Base-by-base conservation (phyloP, 2,113 vertebrate genomes). In the Nanorana parkeri region DNA sequence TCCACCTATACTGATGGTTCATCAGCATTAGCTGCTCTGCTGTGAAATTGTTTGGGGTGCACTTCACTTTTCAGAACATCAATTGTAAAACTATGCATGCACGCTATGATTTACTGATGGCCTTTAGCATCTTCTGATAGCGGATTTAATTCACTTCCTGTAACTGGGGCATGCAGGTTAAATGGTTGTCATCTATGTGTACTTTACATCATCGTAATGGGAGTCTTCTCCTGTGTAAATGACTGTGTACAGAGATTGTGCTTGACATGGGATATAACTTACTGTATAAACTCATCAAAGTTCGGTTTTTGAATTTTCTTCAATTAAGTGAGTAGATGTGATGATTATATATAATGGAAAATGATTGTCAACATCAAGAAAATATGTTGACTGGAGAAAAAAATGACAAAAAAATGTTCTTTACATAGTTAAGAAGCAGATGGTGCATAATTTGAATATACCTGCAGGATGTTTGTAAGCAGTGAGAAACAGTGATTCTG, bases 151-250 rank as follows among this genome's bases (percentile, higher is more conserved):
- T 61, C 28, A 75, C 36, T 75, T 75, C 72, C 72, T 75, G 72
- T 75, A 75, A 61, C 56, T 23, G 58, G 72, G 29, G 55, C 55
- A 75, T 15, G n/a, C 23, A 75, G 72, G 72, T 75, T 75, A 77
- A 64, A 65, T 65, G 74, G 41, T 32, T 77, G 74, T 77, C 74
- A 77, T 51, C 74, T n/a, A 65, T 52, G 58, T 77, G 58, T 65
- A 65, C 74, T 24, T 77, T 77, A 77, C 60, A 77, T 77, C 74
- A 64, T 77, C 64, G n/a, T 77, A 77, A 77, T 77, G 32, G 26
- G 74, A 64, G 58, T 52, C 63, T 41, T 64, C 36, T 20, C 64
- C 60, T 51, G 58, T 4, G 60, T 60, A 77, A 77, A 64, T 77
- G 19, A 75, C 55, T 61, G 55, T n/a, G 10, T 29, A 75, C 23